Evolutionary conservation across 2,113 vertebrate species (phyloP).

Genomic region (Upupa epops): DNA sequence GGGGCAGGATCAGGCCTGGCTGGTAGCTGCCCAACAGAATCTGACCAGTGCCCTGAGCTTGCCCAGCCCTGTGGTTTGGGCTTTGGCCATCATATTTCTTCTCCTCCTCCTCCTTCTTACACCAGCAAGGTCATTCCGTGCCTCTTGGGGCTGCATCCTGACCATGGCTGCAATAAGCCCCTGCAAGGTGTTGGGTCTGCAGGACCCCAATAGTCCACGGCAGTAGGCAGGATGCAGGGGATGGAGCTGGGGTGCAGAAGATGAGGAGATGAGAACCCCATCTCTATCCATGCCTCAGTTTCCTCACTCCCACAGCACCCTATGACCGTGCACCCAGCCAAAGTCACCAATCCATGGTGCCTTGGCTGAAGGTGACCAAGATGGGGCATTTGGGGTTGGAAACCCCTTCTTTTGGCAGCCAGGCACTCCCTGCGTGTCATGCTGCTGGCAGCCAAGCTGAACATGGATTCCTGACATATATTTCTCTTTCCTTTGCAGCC

Average conservation of each 20-base stretch:
- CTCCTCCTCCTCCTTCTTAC: neutral
- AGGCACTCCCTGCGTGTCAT: fast-evolving
- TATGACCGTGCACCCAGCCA: fast-evolving
- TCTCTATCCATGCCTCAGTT: neutral
- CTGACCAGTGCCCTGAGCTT: neutral
- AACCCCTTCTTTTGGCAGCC: neutral
- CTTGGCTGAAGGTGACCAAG: fast-evolving
- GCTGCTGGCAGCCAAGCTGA: neutral
- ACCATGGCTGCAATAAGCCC: fast-evolving
- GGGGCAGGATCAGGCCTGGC: neutral
- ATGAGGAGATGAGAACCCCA: neutral
- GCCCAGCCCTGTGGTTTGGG: neutral
- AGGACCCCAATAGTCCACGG: fast-evolving
- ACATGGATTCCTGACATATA: slow-evolving; percentile 43
- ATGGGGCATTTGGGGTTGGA: neutral
- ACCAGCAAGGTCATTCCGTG: fast-evolving
- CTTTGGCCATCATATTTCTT: neutral
- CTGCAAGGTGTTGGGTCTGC: fast-evolving
- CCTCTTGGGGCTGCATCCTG: neutral
- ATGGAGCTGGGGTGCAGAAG: neutral
- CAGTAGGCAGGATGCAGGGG: neutral
- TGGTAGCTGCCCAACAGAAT: neutral
- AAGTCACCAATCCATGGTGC: fast-evolving
- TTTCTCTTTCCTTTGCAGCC: slow-evolving; percentile 69
- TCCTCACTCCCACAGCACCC: neutral